Evolutionary conservation across 2,797 vertebrate genomes (phyloP).

Genomic region (Anableps anableps): DNA sequence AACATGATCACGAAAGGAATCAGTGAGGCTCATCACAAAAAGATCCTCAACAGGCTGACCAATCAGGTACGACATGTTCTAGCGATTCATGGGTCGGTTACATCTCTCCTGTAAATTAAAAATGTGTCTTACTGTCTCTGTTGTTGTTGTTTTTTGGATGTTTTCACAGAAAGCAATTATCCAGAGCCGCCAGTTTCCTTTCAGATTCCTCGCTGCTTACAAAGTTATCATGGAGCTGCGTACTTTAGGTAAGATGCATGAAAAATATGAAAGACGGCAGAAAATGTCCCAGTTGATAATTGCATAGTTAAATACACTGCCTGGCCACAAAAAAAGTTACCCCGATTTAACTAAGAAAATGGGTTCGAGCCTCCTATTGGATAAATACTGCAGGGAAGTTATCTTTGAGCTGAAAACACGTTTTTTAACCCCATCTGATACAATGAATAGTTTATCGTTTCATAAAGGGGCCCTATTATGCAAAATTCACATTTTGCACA

Average conservation of each 20-base stretch:
- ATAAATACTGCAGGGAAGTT: too few species aligned
- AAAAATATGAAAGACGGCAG: neutral
- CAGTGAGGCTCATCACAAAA: constrained; percentile 83
- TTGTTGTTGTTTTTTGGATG: neutral
- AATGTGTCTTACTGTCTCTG: neutral
- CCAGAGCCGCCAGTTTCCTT: constrained; percentile 89
- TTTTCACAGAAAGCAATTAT: constrained; percentile 83
- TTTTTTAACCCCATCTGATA: too few species aligned
- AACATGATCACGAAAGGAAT: constrained; percentile 86
- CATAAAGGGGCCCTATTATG: too few species aligned
- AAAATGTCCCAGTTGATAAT: neutral
- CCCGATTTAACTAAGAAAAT: neutral
- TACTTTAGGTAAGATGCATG: constrained; percentile 62
- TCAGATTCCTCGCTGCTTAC: constrained; percentile 89
- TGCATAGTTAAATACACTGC: too few species aligned
- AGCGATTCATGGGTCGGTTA: too few species aligned
- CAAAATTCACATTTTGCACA: too few species aligned
- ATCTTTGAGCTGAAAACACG: too few species aligned
- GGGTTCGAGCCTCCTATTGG: neutral
- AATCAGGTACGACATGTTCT: constrained; percentile 73
- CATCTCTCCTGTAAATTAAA: neutral
- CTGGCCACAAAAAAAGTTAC: neutral
- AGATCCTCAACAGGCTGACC: constrained; percentile 81
- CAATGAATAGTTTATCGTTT: too few species aligned
- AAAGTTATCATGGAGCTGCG: constrained; percentile 85